Base-by-base conservation (phyloP, 2,113 vertebrate species). In the Bujurquina vittata region DNA sequence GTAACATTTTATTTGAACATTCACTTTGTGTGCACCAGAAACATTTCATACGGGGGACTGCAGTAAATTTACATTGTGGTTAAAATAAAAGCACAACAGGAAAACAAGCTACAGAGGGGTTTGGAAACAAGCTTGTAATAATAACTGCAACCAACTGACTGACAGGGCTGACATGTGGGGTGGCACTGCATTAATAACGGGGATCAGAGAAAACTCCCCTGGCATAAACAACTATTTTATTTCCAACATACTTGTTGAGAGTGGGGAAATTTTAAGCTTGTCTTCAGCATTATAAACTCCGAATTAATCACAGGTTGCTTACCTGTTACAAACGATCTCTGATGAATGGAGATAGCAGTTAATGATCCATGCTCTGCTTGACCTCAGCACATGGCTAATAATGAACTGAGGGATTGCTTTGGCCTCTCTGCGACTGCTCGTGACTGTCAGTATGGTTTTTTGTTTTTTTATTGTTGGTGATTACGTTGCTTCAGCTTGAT, bases 401-500 rank as follows among this genome's bases (percentile, higher is more conserved):
- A 82, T 61, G 18, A 91, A 82, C 10, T 78, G 72, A 79, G 59
- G 63, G 75, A 76, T 75, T 76, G 72, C n/a, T 29, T 60, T 14
- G 59, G 63, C 65, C 52, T 90, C 77, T 54, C 29, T 56, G 69
- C n/a, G 76, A 80, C 55, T 72, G 75, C 60, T 60, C 29, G 11
- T 1, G 62, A 77, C 55, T 59, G 86, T 91, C 87, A 73, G 46
- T 75, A 22, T 57, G 73, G n/a, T n/a, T 72, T 86, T 89, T 83
- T 52, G 23, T 1, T 61, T 35, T 7, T 35, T 35, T 63, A 88
- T 77, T 83, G 77, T 84, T 56, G 75, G 43, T 55, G 83, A 55
- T 88, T 81, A 57, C 79, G 78, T 72, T 85, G 63, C 54, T 81
- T 84, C 57, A 77, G 79, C 81, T 82, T 88, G 56, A 81, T 85